Conservation (phyloP, 2,888 invertebrate genomes). For the Chloroclysta siterata region DNA sequence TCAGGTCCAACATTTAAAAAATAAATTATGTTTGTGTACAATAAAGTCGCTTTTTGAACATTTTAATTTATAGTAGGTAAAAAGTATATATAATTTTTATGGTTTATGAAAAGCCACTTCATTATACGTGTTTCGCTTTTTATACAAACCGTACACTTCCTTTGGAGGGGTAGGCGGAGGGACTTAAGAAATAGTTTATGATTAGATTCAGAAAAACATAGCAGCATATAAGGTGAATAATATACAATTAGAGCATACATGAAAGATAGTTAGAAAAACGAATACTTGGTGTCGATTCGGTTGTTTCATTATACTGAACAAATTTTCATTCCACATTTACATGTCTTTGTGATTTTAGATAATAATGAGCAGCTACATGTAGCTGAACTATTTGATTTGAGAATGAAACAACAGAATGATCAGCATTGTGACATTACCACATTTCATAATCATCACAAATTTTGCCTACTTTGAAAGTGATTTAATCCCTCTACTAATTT, state of each 20-base stretch:
- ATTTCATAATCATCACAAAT: too few relatives aligned
- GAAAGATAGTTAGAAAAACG: not conserved
- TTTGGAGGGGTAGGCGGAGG: conserved; percentile 42
- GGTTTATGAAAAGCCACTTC: conserved; percentile 46
- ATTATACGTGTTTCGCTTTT: conserved; percentile 47
- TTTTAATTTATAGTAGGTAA: not conserved
- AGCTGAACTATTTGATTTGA: not conserved
- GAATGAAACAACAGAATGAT: not conserved
- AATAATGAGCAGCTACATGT: not conserved
- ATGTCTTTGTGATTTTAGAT: too few relatives aligned
- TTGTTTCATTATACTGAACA: not conserved
- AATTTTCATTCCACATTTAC: too few relatives aligned
- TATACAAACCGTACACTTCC: conserved; percentile 79
- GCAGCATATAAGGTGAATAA: conserved; percentile 34
- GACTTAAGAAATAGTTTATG: conserved; percentile 39
- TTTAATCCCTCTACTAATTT: too few relatives aligned
- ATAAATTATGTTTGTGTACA: conserved; percentile 34
- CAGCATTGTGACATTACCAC: not conserved
- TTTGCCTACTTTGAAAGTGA: too few relatives aligned
- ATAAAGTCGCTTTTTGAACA: conserved; percentile 48
- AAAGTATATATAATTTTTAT: too few relatives aligned
- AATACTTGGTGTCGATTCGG: not conserved
- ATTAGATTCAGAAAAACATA: conserved; percentile 31
- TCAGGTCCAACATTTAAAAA: conserved; percentile 4
- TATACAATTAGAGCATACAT: conserved; percentile 20